Percentiles rank a stretch among this genome's conserved stretches.
phyloP scores from a whole-genome alignment of 2,888 invertebrate species.

The Parnassius glacialis region DNA sequence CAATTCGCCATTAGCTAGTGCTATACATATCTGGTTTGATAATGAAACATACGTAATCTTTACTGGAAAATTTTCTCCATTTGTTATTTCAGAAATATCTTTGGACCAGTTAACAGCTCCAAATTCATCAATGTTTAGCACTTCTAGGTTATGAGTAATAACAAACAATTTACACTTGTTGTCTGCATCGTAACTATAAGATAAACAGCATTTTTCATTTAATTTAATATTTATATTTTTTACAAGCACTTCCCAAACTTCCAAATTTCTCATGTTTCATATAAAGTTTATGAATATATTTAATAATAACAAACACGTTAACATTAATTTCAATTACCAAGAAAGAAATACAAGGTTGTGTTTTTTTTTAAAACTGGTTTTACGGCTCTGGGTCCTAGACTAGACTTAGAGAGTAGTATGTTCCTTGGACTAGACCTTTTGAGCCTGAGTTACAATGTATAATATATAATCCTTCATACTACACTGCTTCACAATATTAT shows the following conservation, averaged over 20 bases:
- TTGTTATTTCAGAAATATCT: constrained; percentile 48
- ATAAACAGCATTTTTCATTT: constrained; percentile 45
- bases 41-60: constrained; percentile 62
- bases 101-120: constrained; percentile 57
- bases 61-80: constrained; percentile 70
- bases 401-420: too few relatives aligned
- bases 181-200: constrained; percentile 60
- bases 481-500: too few relatives aligned
- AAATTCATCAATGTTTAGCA: constrained; percentile 51
- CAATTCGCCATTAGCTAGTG: constrained; percentile 65
- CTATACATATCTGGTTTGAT: constrained; percentile 57
- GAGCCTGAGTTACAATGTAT: too few relatives aligned
- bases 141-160: constrained; percentile 62
- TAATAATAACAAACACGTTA: too few relatives aligned
- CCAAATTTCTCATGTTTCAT: constrained; percentile 59
- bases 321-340: too few relatives aligned
- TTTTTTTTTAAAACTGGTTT: too few relatives aligned
- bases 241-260: constrained; percentile 56
- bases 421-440: too few relatives aligned
- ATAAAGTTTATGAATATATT: too few relatives aligned
- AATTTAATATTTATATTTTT: constrained; percentile 43
- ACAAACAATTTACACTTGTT: constrained; percentile 55
- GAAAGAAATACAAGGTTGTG: too few relatives aligned
- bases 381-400: too few relatives aligned
- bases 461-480: too few relatives aligned